Base-by-base conservation (phyloP, 1,140 invertebrate species). In the Phthorimaea operculella region DNA sequence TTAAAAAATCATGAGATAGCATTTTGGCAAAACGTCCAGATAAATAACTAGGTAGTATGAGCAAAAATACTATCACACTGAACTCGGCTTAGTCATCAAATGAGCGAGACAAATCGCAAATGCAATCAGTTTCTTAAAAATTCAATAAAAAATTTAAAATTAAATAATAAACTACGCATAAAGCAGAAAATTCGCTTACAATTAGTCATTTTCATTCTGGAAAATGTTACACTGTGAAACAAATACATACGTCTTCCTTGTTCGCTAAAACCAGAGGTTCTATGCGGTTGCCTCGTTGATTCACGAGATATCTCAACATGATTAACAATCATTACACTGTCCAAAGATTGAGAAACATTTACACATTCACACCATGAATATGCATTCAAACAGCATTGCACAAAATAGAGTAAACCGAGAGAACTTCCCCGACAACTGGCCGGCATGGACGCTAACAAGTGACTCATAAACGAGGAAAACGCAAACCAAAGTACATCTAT, bases 401-500 rank as follows among this genome's bases (percentile, higher is more conserved):
- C n/a, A 14, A 9, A 28, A 28, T 6, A 28, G 44, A 4, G 15
- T 9, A 16, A 15, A 47, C 44, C 44, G 15, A 17, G 8, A 9
- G 14, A 11, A 15, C 12, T 9, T 16, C 44, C 12, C 2, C 12
- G 44, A 47, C n/a, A 16, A 47, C 44, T 47, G 44, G 4, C 2
- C 44, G n/a, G 15, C 15, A 15, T 8, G 44, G 5, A 2, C 16
- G 14, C 39, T n/a, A 42, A 17, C 44, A 9, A 47, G 68, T 76
- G 77, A 76, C 59, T 77, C 72, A 81, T 60, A 16, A 15, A 39
- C 15, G 51, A 79, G 76, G 78, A 81, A 83, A 83, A 81, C 67
- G 70, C 72, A 69, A 62, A 16, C 4, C 15, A 47, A 51, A 68
- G 58, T 61, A 71, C 72, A 72, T 66, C 63, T 65, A 71, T 70